These are phyloP conservation scores for Hylomyscus alleni DNA, from an alignment of 2,797 vertebrate genomes.

Conservation along the genomic window DNA sequence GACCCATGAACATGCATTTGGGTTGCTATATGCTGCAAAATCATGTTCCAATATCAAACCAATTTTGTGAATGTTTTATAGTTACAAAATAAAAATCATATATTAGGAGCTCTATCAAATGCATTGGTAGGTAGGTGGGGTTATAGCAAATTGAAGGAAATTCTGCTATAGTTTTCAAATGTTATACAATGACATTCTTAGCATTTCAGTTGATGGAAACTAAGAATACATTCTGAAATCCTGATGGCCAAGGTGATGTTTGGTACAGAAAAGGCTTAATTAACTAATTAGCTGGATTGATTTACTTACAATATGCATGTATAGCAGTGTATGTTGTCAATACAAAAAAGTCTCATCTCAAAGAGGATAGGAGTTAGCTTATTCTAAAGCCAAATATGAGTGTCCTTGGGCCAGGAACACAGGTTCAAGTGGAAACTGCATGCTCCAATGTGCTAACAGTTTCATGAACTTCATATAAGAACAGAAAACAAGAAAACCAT, in stretches of 20 bases:
- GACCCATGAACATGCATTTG: neutral
- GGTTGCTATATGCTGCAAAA: neutral
- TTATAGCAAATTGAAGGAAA: neutral
- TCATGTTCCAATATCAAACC: neutral
- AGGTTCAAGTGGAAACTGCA: neutral
- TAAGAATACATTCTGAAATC: neutral
- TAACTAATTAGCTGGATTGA: neutral
- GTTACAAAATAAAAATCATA: neutral
- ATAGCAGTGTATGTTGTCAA: neutral
- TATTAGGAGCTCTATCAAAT: neutral
- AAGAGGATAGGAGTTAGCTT: neutral
- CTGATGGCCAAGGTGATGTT: neutral
- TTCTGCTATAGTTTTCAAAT: neutral
- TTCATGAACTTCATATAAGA: neutral
- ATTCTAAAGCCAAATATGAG: neutral
- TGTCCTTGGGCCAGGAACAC: neutral
- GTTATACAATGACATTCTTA: neutral
- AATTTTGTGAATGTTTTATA: neutral
- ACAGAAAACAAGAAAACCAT: neutral
- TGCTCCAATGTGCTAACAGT: neutral
- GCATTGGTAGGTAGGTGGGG: neutral
- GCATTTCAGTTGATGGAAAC: neutral
- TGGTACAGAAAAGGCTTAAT: neutral
- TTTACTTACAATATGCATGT: neutral
- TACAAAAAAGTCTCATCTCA: neutral